Evolutionary conservation across 2,888 invertebrate genomes (phyloP), one percentile per base, ranked within the genome.

Genomic region (Horisme vitalbata): DNA sequence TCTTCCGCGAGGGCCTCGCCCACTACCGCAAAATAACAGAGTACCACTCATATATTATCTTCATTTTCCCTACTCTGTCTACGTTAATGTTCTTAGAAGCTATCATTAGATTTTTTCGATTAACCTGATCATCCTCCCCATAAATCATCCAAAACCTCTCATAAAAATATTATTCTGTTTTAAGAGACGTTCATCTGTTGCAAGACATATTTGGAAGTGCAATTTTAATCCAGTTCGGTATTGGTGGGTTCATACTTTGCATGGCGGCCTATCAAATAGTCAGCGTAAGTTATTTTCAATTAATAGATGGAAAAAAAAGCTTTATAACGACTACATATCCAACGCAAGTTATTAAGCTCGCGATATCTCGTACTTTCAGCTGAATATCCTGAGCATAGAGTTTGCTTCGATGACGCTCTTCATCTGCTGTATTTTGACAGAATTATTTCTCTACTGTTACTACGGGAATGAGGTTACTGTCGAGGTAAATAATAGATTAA

Each of bases 371-470:
- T n/a, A n/a, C n/a, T 50, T 61, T 18, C 68, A 86, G 85, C 41
- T 86, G 54, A 68, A 55, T 44, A 61, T 79, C 33, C 45, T 76
- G 32, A 87, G 82, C 60, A 61, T 88, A 28, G 87, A 90, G 66
- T 90, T 91, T 46, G 77, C 86, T 1, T 91, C 91, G 6, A 89
- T 91, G 83, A 67, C 79, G 1, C 71, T 91, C 8, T 92, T 91
- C 68, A 86, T 90, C 45, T 64, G 68, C 32, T 92, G 91, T 62
- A 91, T 92, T 65, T 70, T 92, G 10, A 77, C 88, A 5, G 91
- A 92, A 69, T 72, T 92, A 57, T 89, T 90, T 53, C 70, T 92
- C 1, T 91, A 90, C 65, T 92, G 92, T 65, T 91, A 88, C 75
- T 91, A 83, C 58, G 92, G 92, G 5, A 92, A 92, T 61, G 91